Conservation (phyloP, 2,113 vertebrate species). For the Seriola aureovittata region DNA sequence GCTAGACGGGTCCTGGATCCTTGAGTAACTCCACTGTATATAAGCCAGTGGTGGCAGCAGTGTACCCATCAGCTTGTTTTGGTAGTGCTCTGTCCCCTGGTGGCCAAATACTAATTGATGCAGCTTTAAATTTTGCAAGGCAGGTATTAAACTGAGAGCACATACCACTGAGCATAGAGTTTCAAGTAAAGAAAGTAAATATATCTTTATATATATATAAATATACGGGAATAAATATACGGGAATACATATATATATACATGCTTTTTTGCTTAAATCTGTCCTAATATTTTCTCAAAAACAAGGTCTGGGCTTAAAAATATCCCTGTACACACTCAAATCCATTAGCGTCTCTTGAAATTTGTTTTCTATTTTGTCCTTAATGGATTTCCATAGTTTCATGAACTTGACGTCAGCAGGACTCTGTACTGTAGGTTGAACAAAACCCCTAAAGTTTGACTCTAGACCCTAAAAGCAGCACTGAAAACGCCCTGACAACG, state of each 20-base stretch:
- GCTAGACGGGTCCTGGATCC: no score
- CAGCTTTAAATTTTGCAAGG: neutral
- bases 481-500: neutral
- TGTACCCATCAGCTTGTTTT: no score
- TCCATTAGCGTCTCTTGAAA: neutral
- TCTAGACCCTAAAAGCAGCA: neutral
- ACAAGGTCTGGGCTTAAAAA: neutral
- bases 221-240: no score
- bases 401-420: neutral
- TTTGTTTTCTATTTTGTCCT: neutral
- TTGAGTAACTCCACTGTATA: no score
- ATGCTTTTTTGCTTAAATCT: no score
- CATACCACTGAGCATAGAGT: neutral
- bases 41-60: no score
- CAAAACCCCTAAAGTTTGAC: neutral
- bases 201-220: no score
- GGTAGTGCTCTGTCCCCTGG: no score
- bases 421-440: neutral
- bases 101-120: neutral
- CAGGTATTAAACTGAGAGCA: neutral
- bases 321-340: accelerated
- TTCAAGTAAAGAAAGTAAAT: no score
- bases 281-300: neutral
- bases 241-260: no score
- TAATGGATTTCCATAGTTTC: neutral